Percentiles rank a stretch among this genome's conserved stretches.
These are phyloP conservation scores for Enhydra lutris DNA, from an alignment of 2,113 vertebrate species.

Conservation along the genomic window DNA sequence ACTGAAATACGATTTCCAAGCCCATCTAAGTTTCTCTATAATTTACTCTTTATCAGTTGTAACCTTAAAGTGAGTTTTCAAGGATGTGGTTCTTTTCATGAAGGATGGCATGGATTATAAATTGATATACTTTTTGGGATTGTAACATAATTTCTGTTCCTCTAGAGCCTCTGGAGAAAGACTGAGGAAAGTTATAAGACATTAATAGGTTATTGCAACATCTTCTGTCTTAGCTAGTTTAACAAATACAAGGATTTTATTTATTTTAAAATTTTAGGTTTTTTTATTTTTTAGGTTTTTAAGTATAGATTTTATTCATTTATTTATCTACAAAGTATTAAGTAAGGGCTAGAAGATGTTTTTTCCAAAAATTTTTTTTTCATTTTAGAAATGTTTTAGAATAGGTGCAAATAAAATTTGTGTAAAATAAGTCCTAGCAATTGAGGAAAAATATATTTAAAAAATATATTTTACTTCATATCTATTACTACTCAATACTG, in stretches of 20 bases:
- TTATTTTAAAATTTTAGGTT: background rate
- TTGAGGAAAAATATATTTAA: background rate
- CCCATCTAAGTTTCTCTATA: background rate
- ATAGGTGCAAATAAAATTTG: background rate
- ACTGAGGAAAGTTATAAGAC: background rate
- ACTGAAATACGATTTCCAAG: background rate
- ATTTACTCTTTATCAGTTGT: background rate
- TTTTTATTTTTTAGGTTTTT: slow-evolving; percentile 14
- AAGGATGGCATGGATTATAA: background rate
- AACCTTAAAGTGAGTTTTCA: background rate
- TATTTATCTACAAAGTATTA: slow-evolving; percentile 18
- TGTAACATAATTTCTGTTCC: background rate
- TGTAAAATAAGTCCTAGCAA: background rate
- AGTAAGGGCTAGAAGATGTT: background rate
- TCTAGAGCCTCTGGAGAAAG: background rate
- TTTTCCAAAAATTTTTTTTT: background rate
- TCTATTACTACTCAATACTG: background rate
- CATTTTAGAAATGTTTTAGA: background rate
- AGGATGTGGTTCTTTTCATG: background rate
- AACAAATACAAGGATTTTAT: background rate
- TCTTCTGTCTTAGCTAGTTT: background rate
- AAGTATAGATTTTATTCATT: slow-evolving; percentile 7
- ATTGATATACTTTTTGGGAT: background rate
- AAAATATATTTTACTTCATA: background rate
- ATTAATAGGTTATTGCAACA: background rate